Conservation (phyloP, 2,888 invertebrate genomes). For the Melitaea athalia region DNA sequence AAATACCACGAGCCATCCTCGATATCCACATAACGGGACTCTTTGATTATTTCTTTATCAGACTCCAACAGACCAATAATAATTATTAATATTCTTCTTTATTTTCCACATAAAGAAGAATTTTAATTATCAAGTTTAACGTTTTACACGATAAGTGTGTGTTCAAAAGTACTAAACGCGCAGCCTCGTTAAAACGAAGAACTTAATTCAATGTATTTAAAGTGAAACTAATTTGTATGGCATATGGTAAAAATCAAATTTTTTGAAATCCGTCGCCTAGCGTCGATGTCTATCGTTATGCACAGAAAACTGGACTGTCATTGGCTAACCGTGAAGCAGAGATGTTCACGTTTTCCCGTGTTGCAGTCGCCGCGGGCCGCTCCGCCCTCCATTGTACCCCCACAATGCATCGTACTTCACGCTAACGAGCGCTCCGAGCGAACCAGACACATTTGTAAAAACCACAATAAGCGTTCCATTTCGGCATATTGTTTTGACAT, state of each 20-base stretch:
- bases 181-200: too few relatives aligned
- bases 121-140: background rate
- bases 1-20: conserved; percentile 61
- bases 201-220: too few relatives aligned
- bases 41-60: conserved; percentile 62
- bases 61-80: conserved; percentile 20
- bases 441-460: conserved; percentile 81
- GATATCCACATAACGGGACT: conserved; percentile 63
- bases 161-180: background rate
- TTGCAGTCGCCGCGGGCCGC: conserved; percentile 64
- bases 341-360: conserved; percentile 54
- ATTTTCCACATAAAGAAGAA: background rate
- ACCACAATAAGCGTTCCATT: conserved; percentile 79
- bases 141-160: background rate
- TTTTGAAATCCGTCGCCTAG: background rate
- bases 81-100: conserved; percentile 17
- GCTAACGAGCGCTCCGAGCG: conserved; percentile 80
- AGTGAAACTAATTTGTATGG: too few relatives aligned
- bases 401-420: conserved; percentile 79
- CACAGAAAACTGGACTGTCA: conserved; percentile 50
- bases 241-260: background rate
- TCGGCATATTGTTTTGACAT: conserved; percentile 83
- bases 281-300: conserved; percentile 4
- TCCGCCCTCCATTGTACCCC: conserved; percentile 76
- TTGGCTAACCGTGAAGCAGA: conserved; percentile 65